Conservation (phyloP, 2,888 invertebrate species). For the Synergus japonicus region DNA sequence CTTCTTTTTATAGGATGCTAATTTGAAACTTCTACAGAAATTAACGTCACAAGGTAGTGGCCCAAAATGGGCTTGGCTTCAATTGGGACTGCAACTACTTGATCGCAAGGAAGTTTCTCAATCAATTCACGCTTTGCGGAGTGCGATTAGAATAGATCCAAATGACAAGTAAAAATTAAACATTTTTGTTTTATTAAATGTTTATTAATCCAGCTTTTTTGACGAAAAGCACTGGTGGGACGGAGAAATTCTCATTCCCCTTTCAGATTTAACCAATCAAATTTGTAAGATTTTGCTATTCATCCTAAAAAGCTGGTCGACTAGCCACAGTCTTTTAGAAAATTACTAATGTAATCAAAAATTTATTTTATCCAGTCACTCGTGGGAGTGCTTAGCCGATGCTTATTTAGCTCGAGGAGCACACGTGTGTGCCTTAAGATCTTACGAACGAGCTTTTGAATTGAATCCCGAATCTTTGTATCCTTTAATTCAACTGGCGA, state of each 20-base stretch:
- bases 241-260: too few relatives aligned
- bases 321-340: background rate
- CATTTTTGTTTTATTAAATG: background rate
- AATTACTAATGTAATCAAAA: background rate
- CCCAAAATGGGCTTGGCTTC: conserved; percentile 88
- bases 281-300: too few relatives aligned
- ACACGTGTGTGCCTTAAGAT: conserved; percentile 92
- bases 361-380: conserved; percentile 75
- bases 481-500: conserved; percentile 87
- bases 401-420: conserved; percentile 93
- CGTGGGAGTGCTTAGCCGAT: conserved; percentile 94
- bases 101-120: conserved; percentile 85
- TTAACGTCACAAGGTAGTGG: conserved; percentile 77
- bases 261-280: too few relatives aligned
- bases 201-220: too few relatives aligned
- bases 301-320: too few relatives aligned
- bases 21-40: conserved; percentile 81
- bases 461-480: conserved; percentile 83
- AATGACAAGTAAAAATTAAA: conserved; percentile 80
- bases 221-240: too few relatives aligned
- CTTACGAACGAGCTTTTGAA: conserved; percentile 88
- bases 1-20: conserved; percentile 78
- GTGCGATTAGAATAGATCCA: conserved; percentile 84
- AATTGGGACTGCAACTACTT: conserved; percentile 90
- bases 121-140: conserved; percentile 88